A percentile compares a stretch with the other conserved stretches of the same genome.
Evolutionary conservation across 2,113 vertebrate genomes (phyloP).

Genomic region (Percopsis transmontana): DNA sequence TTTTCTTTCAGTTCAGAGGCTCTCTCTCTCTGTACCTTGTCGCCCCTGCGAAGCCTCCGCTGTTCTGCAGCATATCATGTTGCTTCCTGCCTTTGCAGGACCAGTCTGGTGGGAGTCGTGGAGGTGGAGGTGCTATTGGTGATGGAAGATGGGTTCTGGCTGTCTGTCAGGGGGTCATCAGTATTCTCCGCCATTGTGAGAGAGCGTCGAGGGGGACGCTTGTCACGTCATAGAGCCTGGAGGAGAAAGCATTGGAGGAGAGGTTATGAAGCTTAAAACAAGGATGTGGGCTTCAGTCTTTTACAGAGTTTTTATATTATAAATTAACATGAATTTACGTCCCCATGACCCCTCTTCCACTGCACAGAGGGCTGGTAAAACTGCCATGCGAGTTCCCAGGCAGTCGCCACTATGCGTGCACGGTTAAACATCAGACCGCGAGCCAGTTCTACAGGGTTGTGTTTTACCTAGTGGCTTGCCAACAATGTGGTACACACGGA

Average conservation of each 20-base stretch:
- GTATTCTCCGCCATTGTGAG: constrained; percentile 68
- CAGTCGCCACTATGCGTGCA: neutral
- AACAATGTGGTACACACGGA: constrained; percentile 3
- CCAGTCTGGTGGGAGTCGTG: constrained; percentile 34
- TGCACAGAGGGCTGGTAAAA: too few species aligned
- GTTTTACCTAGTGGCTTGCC: neutral
- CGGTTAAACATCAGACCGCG: constrained; percentile 3
- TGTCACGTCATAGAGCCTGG: constrained; percentile 79
- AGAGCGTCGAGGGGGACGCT: constrained; percentile 70
- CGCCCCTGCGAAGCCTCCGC: too few species aligned
- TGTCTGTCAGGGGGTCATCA: constrained; percentile 76
- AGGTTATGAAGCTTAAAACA: constrained; percentile 44
- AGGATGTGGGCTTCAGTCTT: constrained; percentile 8
- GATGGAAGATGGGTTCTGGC: constrained; percentile 61
- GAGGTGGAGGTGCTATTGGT: constrained; percentile 32
- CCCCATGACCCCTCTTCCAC: neutral
- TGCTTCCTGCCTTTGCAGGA: constrained; percentile 53
- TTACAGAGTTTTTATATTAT: neutral
- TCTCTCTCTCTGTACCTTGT: too few species aligned
- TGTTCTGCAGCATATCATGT: too few species aligned
- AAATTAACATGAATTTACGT: too few species aligned
- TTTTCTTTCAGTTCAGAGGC: too few species aligned
- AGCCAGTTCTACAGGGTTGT: constrained; percentile 2
- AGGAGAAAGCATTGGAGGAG: constrained; percentile 26
- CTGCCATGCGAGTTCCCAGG: too few species aligned